These are phyloP conservation scores for Steatornis caripensis DNA, from an alignment of 2,113 vertebrate species.

Conservation along the genomic window DNA sequence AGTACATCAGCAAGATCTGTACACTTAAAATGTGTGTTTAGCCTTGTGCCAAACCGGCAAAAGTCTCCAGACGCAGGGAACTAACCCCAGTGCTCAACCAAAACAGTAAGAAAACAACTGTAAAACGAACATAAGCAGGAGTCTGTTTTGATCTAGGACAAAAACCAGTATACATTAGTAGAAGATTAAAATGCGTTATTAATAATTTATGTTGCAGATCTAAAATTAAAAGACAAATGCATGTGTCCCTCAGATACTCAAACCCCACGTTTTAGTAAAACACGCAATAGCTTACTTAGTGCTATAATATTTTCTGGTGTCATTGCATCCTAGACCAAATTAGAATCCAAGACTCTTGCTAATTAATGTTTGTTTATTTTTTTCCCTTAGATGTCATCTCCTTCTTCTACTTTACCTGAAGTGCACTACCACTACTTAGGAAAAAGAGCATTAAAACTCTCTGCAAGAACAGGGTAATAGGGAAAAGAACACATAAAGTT, in stretches of 20 bases:
- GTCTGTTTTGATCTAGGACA: neutral
- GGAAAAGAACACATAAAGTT: slow-evolving; percentile 55
- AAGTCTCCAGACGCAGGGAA: neutral
- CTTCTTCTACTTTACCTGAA: slow-evolving; percentile 82
- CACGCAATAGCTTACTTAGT: neutral
- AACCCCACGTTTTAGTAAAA: neutral
- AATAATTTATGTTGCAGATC: neutral
- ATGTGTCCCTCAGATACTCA: neutral
- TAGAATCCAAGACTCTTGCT: neutral
- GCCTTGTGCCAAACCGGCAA: neutral
- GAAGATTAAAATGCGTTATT: neutral
- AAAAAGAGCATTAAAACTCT: slow-evolving; percentile 58
- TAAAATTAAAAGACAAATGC: neutral
- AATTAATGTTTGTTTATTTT: slow-evolving; percentile 9
- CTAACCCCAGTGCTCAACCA: neutral
- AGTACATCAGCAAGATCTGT: neutral
- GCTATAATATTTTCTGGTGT: neutral
- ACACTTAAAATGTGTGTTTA: neutral
- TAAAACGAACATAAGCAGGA: neutral
- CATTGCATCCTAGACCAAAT: neutral
- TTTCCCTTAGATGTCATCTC: slow-evolving; percentile 74
- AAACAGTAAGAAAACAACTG: neutral
- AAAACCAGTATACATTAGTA: neutral
- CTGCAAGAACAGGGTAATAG: slow-evolving; percentile 64
- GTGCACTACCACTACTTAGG: slow-evolving; percentile 72